Conservation (phyloP, 1,140 invertebrate species). For the Choristoneura fumiferana region DNA sequence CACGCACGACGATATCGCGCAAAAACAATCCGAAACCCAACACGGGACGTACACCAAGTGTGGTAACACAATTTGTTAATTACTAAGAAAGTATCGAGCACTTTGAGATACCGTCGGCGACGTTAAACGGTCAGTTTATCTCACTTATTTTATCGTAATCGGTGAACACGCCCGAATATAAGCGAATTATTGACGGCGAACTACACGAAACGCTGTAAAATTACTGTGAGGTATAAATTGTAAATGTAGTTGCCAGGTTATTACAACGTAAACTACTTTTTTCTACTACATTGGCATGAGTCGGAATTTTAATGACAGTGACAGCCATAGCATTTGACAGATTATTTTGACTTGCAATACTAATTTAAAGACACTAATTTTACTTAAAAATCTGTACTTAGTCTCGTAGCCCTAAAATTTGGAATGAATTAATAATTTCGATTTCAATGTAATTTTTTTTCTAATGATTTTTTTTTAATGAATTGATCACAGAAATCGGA, state of each 20-base stretch:
- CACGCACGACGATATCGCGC: conserved; percentile 35
- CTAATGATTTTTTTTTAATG: no score
- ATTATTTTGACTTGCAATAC: no score
- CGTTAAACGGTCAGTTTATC: conserved; percentile 48
- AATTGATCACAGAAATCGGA: no score
- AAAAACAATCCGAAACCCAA: conserved; percentile 24
- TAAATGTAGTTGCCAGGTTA: conserved; percentile 45
- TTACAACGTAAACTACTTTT: conserved; percentile 30
- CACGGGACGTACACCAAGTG: conserved; percentile 50
- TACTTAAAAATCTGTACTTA: no score
- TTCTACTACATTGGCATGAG: conserved; percentile 14
- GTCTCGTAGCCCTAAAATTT: no score
- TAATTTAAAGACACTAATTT: no score
- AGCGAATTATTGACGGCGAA: conserved; percentile 59
- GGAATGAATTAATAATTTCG: no score
- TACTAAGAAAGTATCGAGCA: conserved; percentile 22
- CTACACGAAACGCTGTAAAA: conserved; percentile 54
- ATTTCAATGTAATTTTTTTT: no score
- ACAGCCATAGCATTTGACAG: not conserved
- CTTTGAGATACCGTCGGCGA: conserved; percentile 21
- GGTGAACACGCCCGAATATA: conserved; percentile 65
- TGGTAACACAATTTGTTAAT: conserved; percentile 42
- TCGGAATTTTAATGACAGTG: conserved; percentile 6
- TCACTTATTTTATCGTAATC: conserved; percentile 42
- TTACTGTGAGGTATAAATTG: conserved; percentile 38